Conservation (phyloP, 2,113 vertebrate genomes). For the Copsychus sechellarum region DNA sequence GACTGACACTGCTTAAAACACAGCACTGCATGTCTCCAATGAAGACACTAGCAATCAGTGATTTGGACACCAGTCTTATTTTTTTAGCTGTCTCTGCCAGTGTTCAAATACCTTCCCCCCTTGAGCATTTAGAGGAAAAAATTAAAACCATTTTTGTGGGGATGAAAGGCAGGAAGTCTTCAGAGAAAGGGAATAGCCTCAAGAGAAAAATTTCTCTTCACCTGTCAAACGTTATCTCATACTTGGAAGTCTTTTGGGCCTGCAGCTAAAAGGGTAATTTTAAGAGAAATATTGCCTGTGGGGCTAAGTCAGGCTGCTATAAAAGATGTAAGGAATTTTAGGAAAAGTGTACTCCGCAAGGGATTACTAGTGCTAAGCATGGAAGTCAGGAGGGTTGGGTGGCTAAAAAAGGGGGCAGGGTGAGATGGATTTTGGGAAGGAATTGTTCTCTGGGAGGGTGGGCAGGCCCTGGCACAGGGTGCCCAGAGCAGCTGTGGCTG, state of each 20-base stretch:
- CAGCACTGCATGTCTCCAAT: fast-evolving
- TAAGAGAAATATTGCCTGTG: not conserved
- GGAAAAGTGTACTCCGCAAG: not conserved
- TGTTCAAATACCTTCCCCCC: not conserved
- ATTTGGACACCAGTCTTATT: not conserved
- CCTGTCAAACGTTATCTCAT: not conserved
- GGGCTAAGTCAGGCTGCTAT: not conserved
- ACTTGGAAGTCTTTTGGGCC: not conserved
- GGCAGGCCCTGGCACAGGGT: not conserved
- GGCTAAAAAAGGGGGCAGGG: not conserved
- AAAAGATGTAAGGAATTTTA: not conserved
- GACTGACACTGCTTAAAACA: not conserved
- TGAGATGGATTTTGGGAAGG: fast-evolving
- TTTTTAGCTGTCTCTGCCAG: not conserved
- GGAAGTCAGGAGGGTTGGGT: not conserved
- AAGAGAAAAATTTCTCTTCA: not conserved
- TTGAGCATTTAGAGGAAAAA: not conserved
- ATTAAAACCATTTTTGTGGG: not conserved
- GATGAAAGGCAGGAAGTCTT: not conserved
- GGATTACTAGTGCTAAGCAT: fast-evolving
- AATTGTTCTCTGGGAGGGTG: fast-evolving
- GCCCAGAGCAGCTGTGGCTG: not conserved
- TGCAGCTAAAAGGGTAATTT: not conserved
- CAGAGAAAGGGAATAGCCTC: not conserved
- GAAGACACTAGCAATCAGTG: not conserved